These are phyloP conservation scores for Cherax destructor DNA, from an alignment of 1,140 invertebrate species.

Conservation along the genomic window DNA sequence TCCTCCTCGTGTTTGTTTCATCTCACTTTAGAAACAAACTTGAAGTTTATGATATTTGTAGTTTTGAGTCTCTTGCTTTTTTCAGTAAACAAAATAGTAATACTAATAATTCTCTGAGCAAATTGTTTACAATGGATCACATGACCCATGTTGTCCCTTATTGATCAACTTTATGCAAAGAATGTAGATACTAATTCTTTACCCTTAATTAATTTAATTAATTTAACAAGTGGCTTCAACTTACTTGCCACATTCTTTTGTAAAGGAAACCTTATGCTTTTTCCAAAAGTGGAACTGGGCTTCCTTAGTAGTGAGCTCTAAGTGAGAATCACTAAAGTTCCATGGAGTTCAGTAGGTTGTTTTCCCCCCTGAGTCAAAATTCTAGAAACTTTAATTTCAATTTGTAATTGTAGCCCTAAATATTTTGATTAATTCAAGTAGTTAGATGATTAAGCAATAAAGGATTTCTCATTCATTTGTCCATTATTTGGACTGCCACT, in stretches of 20 bases:
- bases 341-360: background rate
- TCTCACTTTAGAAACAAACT: conserved; percentile 6
- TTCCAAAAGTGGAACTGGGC: background rate
- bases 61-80: background rate
- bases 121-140: background rate
- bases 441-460: background rate
- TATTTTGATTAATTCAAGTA: background rate
- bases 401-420: background rate
- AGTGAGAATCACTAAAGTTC: background rate
- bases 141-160: background rate
- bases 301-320: background rate
- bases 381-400: background rate
- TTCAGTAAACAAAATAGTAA: background rate
- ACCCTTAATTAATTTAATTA: background rate
- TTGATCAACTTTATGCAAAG: background rate
- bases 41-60: background rate
- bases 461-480: background rate
- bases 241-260: background rate
- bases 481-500: background rate
- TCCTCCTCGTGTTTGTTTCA: background rate
- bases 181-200: background rate
- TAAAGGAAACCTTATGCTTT: background rate
- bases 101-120: background rate
- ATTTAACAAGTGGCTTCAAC: background rate
- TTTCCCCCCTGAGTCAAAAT: background rate